These are phyloP conservation scores for Aelia acuminata DNA, from an alignment of 2,888 invertebrate species.

Conservation along the genomic window DNA sequence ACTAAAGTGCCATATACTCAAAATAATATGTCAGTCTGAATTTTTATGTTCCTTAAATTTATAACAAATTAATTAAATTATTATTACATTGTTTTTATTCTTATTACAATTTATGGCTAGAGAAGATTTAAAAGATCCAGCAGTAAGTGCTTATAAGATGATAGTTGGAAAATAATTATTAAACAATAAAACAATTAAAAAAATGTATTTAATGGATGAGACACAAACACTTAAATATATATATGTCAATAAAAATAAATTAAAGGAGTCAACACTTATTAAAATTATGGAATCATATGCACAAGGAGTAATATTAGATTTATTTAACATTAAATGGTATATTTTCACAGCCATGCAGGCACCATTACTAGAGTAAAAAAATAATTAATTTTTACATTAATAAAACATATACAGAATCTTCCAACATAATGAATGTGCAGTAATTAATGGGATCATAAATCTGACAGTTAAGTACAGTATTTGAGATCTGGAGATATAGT, in stretches of 20 bases:
- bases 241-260: constrained; percentile 31
- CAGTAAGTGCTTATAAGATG: background rate
- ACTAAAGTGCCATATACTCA: too few species aligned
- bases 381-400: constrained; percentile 17
- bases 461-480: constrained; percentile 50
- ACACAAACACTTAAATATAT: constrained; percentile 7
- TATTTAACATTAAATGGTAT: constrained; percentile 42
- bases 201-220: constrained; percentile 11
- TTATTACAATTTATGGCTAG: background rate
- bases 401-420: constrained; percentile 37
- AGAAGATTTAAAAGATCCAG: background rate
- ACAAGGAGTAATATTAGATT: constrained; percentile 36
- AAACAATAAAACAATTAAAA: background rate
- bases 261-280: constrained; percentile 24
- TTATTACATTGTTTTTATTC: background rate
- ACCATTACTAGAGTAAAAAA: constrained; percentile 35
- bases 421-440: constrained; percentile 15
- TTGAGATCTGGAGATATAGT: constrained; percentile 35
- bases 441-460: constrained; percentile 20
- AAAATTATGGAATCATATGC: constrained; percentile 44
- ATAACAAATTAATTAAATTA: background rate
- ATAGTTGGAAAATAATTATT: background rate
- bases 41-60: background rate
- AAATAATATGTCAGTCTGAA: too few species aligned
- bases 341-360: constrained; percentile 56